phyloP scores from a whole-genome alignment of 2,888 invertebrate species.

The Stenurella melanura region DNA sequence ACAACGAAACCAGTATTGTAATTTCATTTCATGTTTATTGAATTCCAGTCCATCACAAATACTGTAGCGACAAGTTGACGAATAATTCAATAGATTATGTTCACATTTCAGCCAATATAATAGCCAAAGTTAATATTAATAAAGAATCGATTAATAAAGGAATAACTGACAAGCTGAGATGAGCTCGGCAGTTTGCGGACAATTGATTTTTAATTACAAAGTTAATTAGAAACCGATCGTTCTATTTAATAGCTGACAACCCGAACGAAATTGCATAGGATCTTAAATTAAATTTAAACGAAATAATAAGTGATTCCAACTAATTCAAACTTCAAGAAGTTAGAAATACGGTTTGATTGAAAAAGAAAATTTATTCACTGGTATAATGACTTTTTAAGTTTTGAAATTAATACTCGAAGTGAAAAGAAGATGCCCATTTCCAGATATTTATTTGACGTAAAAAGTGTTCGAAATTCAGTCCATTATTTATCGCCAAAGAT shows the following conservation, averaged over 20 bases:
- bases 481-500: too few species aligned
- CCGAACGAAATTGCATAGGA: constrained; percentile 7
- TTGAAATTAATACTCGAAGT: neutral
- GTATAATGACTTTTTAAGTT: neutral
- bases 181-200: constrained; percentile 4
- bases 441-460: neutral
- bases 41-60: neutral
- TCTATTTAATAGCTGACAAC: neutral
- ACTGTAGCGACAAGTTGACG: neutral
- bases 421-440: neutral
- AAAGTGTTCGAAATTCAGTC: too few species aligned
- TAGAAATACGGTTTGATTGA: neutral
- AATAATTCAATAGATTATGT: constrained; percentile 1
- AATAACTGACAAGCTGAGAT: constrained; percentile 3
- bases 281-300: constrained; percentile 1
- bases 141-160: constrained; percentile 9
- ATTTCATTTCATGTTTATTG: neutral
- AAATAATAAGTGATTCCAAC: constrained; percentile 8
- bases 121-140: constrained; percentile 8
- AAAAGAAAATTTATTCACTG: neutral
- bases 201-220: constrained; percentile 18
- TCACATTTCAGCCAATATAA: constrained; percentile 1
- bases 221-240: constrained; percentile 19
- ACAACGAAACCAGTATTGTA: too few species aligned
- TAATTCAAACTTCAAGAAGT: neutral